Base-by-base conservation (phyloP, 2,888 invertebrate species). In the Autographa gamma region DNA sequence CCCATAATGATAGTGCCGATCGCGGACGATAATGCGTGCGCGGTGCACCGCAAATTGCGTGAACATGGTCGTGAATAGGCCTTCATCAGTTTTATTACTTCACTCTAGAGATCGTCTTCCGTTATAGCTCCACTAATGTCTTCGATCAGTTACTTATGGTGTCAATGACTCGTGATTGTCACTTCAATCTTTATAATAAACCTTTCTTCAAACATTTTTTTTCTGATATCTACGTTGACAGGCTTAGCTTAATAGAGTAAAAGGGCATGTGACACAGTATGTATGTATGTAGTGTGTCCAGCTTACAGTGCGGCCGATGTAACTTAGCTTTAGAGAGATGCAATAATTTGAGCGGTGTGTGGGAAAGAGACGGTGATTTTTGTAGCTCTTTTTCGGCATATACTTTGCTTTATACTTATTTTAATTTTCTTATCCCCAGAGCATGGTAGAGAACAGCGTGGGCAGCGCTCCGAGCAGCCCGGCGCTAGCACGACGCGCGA, bases 401-500 rank as follows among this genome's bases (percentile, higher is more conserved):
- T 6, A 4, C 9, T 0, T 34, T 38, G 38, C 38, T 38, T 38
- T 38, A 11, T 38, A 38, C 38, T 8, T 38, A 38, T 0, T 38
- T 9, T 11, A 38, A 38, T 1, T 38, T 38, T 11, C 11, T 38
- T 38, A 1, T 25, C 67, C 13, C 2, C 89, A 94, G 93, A 91
- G 90, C 71, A 91, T 91, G 82, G 90, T 92, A n/a, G 95, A 94
- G 77, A 96, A 96, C 91, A 95, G 96, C 74, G 97, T 97, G 87
- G 97, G 97, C 84, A 97, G 96, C 85, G 96, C 97, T 41, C 96
- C 97, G 56, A 96, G 93, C 87, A 96, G 96, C 80, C 95, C 96
- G 60, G 86, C 87, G 59, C 72, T 86, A 38, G 77, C 80, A 58
- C 90, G 90, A 66, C 90, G 91, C 48, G 77, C 76, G 32, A 73